Evolutionary conservation across 1,140 invertebrate species (phyloP).

Genomic region (Ladona fulva): DNA sequence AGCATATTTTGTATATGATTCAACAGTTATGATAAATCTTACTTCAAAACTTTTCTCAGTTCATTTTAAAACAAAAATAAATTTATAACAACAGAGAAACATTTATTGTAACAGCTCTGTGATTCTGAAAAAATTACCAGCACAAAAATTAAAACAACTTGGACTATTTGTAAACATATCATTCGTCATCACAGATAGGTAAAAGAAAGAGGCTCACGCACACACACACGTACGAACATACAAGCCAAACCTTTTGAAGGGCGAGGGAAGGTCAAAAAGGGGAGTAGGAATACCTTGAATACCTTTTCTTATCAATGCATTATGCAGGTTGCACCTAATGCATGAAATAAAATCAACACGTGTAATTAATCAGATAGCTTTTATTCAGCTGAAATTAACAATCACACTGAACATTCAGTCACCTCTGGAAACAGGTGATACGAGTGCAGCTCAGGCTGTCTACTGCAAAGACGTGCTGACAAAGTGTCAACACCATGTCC

Average conservation of each 20-base stretch:
- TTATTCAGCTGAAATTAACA: constrained; percentile 8
- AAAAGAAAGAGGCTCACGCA: not conserved
- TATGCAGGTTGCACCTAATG: constrained; percentile 4
- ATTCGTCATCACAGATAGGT: constrained; percentile 1
- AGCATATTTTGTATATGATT: not conserved
- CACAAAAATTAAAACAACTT: not conserved
- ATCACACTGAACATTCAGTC: constrained; percentile 1
- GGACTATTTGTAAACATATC: not conserved
- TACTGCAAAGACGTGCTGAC: not conserved
- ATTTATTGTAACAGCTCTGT: not conserved
- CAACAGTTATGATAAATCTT: not conserved
- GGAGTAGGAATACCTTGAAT: too few species aligned
- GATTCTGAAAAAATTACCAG: not conserved
- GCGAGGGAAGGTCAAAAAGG: too few species aligned
- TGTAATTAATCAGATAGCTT: not conserved
- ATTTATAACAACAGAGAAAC: not conserved
- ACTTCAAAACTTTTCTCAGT: not conserved
- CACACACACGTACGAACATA: not conserved
- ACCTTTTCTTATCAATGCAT: not conserved
- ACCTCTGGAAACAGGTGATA: not conserved
- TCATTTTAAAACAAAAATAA: not conserved
- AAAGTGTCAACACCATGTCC: not conserved
- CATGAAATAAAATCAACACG: constrained; percentile 2
- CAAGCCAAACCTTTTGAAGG: not conserved
- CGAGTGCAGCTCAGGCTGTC: not conserved